phyloP scores from a whole-genome alignment of 2,113 vertebrate species.

The Butorides virescens region DNA sequence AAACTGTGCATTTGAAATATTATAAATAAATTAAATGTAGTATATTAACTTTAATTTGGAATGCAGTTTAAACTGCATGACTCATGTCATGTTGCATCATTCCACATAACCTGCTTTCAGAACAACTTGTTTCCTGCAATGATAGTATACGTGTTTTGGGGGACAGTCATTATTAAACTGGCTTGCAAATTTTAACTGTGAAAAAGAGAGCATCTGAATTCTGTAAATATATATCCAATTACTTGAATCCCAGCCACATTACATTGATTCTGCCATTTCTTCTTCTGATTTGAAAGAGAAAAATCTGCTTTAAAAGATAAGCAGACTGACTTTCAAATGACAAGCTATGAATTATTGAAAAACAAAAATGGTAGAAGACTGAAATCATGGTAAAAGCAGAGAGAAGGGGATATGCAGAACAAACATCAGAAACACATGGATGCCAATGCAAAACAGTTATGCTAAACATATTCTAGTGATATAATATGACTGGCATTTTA shows the following conservation, averaged over 20 bases:
- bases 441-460: not conserved
- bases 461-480: not conserved
- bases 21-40: not conserved
- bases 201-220: not conserved
- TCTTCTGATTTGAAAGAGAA: constrained; percentile 36
- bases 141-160: not conserved
- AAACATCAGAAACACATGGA: not conserved
- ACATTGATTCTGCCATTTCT: constrained; percentile 4
- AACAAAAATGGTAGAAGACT: not conserved
- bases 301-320: constrained; percentile 48
- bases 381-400: not conserved
- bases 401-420: not conserved
- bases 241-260: not conserved
- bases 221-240: not conserved
- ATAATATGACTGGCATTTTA: not conserved
- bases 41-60: not conserved
- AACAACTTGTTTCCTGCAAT: not conserved
- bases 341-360: constrained; percentile 1
- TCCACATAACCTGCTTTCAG: not conserved
- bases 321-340: constrained; percentile 20
- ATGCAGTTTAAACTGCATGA: not conserved
- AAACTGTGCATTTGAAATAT: not conserved
- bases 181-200: not conserved
- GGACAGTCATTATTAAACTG: not conserved
- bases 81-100: not conserved